phyloP scores from a whole-genome alignment of 2,888 invertebrate genomes.

The Nephrotoma flavescens region DNA sequence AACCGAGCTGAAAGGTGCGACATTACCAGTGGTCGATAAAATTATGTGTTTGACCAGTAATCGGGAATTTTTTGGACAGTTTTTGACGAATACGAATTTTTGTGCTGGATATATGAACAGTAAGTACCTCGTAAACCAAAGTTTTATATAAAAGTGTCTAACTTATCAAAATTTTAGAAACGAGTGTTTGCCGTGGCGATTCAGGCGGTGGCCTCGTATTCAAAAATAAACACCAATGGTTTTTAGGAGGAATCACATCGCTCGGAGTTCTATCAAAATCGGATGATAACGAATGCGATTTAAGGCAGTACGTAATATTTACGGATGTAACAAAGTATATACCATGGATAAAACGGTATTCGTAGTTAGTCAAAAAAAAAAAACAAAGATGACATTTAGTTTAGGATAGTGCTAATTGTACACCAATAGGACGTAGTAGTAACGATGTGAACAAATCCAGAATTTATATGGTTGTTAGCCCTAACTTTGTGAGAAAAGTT shows the following conservation, averaged over 20 bases:
- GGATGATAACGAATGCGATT: slow-evolving; percentile 30
- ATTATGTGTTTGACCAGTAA: slow-evolving; percentile 19
- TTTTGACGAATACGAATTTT: slow-evolving; percentile 9
- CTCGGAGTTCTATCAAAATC: slow-evolving; percentile 10
- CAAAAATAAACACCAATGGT: slow-evolving; percentile 5
- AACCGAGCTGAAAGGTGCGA: slow-evolving; percentile 17
- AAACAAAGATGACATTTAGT: no score
- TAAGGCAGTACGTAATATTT: slow-evolving; percentile 32
- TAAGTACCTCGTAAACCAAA: background rate
- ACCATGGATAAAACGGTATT: slow-evolving; percentile 20
- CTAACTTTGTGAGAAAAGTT: no score
- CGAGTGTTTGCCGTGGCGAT: slow-evolving; percentile 37
- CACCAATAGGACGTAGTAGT: no score
- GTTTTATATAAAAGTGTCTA: background rate
- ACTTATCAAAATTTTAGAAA: slow-evolving; percentile 11
- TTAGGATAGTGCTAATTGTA: no score
- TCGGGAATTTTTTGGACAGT: slow-evolving; percentile 11
- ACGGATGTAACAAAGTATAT: slow-evolving; percentile 29
- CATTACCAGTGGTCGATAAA: slow-evolving; percentile 24
- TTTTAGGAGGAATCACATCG: slow-evolving; percentile 14
- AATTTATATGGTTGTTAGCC: no score
- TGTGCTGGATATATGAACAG: slow-evolving; percentile 14
- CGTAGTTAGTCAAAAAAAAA: background rate
- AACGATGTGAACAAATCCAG: no score
- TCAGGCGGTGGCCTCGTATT: slow-evolving; percentile 36